Conservation (phyloP, 2,113 vertebrate species). For the Syrrhaptes paradoxus region DNA sequence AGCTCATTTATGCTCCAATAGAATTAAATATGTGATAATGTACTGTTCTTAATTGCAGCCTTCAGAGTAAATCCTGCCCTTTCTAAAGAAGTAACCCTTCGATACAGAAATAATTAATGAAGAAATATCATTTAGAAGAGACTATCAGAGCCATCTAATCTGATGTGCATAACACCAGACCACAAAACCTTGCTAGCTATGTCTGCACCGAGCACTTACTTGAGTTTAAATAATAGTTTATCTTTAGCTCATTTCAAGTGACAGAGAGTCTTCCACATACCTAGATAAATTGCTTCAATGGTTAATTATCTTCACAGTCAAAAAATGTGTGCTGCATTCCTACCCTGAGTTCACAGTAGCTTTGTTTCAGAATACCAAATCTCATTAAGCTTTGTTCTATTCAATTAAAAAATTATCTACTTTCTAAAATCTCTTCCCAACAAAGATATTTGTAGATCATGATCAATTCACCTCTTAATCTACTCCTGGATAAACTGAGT, state of each 20-base stretch:
- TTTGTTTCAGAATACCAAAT: slow-evolving; percentile 11
- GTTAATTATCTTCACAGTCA: slow-evolving; percentile 16
- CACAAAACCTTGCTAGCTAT: neutral
- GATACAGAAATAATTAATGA: slow-evolving; percentile 44
- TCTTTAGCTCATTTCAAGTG: slow-evolving; percentile 10
- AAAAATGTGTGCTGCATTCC: neutral
- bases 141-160: neutral
- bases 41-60: slow-evolving; percentile 32
- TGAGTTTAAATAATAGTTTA: slow-evolving; percentile 33
- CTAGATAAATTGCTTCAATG: neutral
- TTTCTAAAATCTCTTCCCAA: neutral
- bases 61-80: slow-evolving; percentile 34
- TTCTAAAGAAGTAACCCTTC: slow-evolving; percentile 4
- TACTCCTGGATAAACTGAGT: neutral
- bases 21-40: slow-evolving; percentile 40
- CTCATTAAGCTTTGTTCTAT: neutral
- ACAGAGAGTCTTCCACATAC: neutral
- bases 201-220: neutral
- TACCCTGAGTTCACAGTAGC: neutral
- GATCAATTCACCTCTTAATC: neutral
- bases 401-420: neutral
- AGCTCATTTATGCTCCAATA: slow-evolving; percentile 15
- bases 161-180: neutral
- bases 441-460: neutral
- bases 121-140: slow-evolving; percentile 19